Evolutionary conservation across 2,888 invertebrate genomes (phyloP).

Genomic region (Pyrocoelia pectoralis): DNA sequence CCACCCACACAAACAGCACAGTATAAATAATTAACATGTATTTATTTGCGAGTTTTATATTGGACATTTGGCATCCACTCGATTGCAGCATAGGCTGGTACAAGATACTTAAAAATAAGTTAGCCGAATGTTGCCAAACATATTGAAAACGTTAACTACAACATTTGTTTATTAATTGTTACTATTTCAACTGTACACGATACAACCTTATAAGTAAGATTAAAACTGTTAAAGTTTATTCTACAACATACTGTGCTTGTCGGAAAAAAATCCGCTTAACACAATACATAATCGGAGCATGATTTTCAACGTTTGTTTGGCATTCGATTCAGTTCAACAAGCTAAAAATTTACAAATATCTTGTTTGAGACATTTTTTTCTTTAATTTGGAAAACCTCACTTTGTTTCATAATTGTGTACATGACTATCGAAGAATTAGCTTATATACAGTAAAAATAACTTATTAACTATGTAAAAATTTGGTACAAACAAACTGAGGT

Average conservation of each 20-base stretch:
- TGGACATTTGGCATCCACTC: slow-evolving; percentile 52
- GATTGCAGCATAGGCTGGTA: slow-evolving; percentile 52
- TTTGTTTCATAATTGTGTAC: slow-evolving; percentile 33
- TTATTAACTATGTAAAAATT: slow-evolving; percentile 44
- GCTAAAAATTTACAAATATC: slow-evolving; percentile 34
- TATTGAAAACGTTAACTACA: slow-evolving; percentile 31
- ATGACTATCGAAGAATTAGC: slow-evolving; percentile 14
- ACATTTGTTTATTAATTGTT: slow-evolving; percentile 30
- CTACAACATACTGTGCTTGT: slow-evolving; percentile 16
- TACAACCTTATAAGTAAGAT: slow-evolving; percentile 31
- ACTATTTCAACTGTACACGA: slow-evolving; percentile 35
- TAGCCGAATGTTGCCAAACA: slow-evolving; percentile 35
- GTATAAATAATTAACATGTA: slow-evolving; percentile 62
- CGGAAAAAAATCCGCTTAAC: slow-evolving; percentile 9
- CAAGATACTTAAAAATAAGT: slow-evolving; percentile 38
- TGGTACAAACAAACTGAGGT: slow-evolving; percentile 45
- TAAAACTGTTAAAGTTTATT: slow-evolving; percentile 26
- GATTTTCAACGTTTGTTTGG: slow-evolving; percentile 33
- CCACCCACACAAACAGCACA: slow-evolving; percentile 60
- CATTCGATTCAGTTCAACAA: slow-evolving; percentile 34
- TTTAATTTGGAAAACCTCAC: slow-evolving; percentile 38
- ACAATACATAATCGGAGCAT: slow-evolving; percentile 14
- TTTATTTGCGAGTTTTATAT: slow-evolving; percentile 56
- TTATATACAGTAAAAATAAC: slow-evolving; percentile 42
- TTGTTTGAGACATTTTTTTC: slow-evolving; percentile 39